Percentiles rank a stretch among this genome's conserved stretches.
Conservation (phyloP, 1,140 invertebrate genomes). For the Pseudomyrmex pallidus region DNA sequence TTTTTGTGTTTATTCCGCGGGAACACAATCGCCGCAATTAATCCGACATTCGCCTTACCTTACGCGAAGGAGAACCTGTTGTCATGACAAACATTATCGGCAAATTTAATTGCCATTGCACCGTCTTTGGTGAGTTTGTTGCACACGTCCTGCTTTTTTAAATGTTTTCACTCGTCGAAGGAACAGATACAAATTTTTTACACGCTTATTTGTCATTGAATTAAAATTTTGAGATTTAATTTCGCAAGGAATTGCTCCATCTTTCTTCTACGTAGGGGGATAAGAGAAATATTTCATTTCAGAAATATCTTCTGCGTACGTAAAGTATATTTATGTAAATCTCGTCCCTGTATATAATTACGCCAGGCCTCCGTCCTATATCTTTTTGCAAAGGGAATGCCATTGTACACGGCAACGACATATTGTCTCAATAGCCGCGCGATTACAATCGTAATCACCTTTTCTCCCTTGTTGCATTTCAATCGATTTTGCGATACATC, state of each 20-base stretch:
- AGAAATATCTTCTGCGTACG: background rate
- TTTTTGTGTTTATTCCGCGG: background rate
- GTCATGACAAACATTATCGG: conserved; percentile 13
- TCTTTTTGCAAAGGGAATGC: background rate
- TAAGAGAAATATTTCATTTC: background rate
- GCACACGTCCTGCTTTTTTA: background rate
- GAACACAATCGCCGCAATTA: conserved; percentile 24
- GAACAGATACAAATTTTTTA: background rate
- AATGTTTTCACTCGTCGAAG: background rate
- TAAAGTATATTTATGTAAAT: background rate
- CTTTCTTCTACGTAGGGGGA: too few species aligned
- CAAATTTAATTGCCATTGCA: background rate
- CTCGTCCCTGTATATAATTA: background rate
- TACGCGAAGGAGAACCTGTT: background rate
- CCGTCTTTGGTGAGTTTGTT: too few species aligned
- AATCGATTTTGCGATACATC: conserved; percentile 33
- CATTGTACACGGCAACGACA: conserved; percentile 13
- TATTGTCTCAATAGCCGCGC: conserved; percentile 26
- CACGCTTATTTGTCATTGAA: background rate
- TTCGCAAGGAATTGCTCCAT: too few species aligned
- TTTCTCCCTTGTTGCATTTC: conserved; percentile 47
- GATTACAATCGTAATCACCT: conserved; percentile 41
- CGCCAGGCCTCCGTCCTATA: background rate
- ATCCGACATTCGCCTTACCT: background rate
- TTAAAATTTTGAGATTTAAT: too few species aligned